Evolutionary conservation across 2,888 invertebrate species (phyloP).

Genomic region (Diaphora mendica): DNA sequence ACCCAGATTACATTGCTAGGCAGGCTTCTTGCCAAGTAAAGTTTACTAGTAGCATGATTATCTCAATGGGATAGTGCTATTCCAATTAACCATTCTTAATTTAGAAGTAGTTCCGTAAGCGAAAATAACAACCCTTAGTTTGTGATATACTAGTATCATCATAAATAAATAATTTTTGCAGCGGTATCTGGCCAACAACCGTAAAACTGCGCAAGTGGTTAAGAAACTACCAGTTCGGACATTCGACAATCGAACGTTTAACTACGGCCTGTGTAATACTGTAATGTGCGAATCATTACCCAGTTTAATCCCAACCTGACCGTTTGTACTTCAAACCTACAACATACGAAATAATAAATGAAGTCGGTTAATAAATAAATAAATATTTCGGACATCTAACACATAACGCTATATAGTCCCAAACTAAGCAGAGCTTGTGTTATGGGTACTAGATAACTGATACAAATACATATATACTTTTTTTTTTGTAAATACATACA

Average conservation of each 20-base stretch:
- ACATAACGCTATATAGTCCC: no score
- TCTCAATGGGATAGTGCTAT: not conserved
- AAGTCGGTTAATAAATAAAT: no score
- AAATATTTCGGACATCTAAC: no score
- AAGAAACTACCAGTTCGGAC: not conserved
- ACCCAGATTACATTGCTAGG: not conserved
- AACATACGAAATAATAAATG: not conserved
- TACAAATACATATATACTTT: no score
- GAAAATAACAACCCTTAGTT: not conserved
- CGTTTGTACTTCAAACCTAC: not conserved
- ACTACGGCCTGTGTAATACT: not conserved
- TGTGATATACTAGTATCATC: not conserved
- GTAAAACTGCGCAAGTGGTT: not conserved
- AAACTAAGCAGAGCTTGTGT: no score
- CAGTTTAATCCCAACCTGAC: not conserved
- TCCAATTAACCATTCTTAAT: not conserved
- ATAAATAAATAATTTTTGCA: not conserved
- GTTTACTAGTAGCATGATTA: not conserved
- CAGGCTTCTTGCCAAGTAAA: not conserved
- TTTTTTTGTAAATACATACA: no score
- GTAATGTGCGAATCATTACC: not conserved
- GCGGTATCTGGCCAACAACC: not conserved
- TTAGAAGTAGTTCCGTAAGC: not conserved
- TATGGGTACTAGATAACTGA: no score
- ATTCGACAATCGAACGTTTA: not conserved